Base-by-base conservation (phyloP, 2,797 vertebrate species). In the Luscinia megarhynchos region DNA sequence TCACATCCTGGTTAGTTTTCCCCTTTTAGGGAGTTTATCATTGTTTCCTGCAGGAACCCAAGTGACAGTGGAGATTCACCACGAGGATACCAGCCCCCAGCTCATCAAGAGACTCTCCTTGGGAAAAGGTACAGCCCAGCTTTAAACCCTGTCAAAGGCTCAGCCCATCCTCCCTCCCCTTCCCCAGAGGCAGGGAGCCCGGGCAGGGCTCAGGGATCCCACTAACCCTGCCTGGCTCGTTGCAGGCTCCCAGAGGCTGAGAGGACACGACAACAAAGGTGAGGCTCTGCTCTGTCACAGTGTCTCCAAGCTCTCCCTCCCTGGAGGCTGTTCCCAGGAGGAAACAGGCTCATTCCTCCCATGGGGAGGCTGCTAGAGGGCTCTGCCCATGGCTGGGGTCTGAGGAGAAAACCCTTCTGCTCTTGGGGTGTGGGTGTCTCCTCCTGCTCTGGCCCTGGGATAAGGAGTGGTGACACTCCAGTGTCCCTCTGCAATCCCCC, bases 1-100 rank as follows among this genome's bases (percentile, higher is more conserved):
- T 72, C 2, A 0, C 0, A 0, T 17, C 10, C 53, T 7, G 4
- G 16, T 36, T n/a, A 23, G 41, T 43, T 36, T 70, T 67, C 34
- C 18, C 61, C 57, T 73, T 73, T 68, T 13, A 62, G 12, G 24
- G 34, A 45, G 30, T 58, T 82, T 59, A 23, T 67, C 29, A 1
- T 34, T 9, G 0, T 72, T 89, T 81, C 57, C 90, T 95, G 53
- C 95, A 98, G 98, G 96, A 93, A 97, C 97, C n/a, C 98, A 98
- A 63, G 90, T 98, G 93, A 98, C 97, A 0, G 98, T 98, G 64
- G 97, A 98, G 76, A 91, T 98, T 51, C 98, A 98, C 36, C 91
- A 84, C 16, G 93, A 80, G 88, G 92, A 98, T 1, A 62, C 94
- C 51, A 91, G 95, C 62, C 97, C 95, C 14, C 96, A 97, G 6